phyloP scores from a whole-genome alignment of 2,113 vertebrate species.

The Circaetus gallicus region DNA sequence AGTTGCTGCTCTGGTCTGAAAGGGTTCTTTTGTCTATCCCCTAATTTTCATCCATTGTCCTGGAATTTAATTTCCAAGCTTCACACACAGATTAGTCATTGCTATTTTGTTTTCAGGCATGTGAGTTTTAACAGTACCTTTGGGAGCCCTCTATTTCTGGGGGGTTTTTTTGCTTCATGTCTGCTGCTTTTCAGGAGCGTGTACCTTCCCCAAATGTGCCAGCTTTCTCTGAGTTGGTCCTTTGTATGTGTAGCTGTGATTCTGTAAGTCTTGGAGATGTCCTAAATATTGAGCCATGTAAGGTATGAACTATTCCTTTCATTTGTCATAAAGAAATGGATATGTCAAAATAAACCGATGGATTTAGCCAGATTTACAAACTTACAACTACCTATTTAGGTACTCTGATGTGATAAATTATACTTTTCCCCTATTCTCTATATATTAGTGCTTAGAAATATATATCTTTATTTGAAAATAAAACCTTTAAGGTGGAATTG shows the following conservation, averaged over 20 bases:
- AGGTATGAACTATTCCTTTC: background rate
- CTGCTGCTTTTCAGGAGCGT: background rate
- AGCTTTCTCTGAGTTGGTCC: background rate
- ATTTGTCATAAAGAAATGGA: background rate
- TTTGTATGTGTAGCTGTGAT: background rate
- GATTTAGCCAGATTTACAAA: background rate
- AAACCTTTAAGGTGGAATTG: background rate
- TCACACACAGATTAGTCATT: background rate
- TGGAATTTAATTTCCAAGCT: background rate
- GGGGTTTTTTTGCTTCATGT: rapidly evolving
- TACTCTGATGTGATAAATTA: background rate
- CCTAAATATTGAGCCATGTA: background rate
- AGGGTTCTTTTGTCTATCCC: background rate
- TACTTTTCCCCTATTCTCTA: background rate
- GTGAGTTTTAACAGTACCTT: background rate
- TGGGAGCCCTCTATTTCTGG: background rate
- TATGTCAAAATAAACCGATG: background rate
- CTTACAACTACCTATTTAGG: background rate
- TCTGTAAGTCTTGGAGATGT: background rate
- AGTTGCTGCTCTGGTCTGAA: background rate
- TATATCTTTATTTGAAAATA: background rate
- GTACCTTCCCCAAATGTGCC: background rate
- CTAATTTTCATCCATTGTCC: background rate
- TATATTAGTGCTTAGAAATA: background rate
- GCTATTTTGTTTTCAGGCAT: background rate